These are phyloP conservation scores for Noctua pronuba DNA, from an alignment of 2,888 invertebrate species.

Conservation along the genomic window DNA sequence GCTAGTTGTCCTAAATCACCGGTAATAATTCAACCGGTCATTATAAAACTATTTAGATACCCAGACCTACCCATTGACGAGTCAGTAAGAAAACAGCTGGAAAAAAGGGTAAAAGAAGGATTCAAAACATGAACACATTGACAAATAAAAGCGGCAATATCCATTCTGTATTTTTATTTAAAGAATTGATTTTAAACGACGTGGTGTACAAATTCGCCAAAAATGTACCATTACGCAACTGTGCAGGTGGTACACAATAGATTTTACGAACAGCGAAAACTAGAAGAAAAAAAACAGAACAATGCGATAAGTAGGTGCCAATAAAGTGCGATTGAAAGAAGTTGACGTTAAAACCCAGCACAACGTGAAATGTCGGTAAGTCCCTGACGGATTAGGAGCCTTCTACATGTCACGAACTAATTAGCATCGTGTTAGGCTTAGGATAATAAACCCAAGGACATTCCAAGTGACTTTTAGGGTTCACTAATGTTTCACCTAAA, in stretches of 20 bases:
- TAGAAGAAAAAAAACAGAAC: conserved; percentile 64
- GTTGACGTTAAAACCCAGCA: conserved; percentile 69
- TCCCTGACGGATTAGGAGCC: conserved; percentile 42
- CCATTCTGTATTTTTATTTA: conserved; percentile 39
- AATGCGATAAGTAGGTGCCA: conserved; percentile 77
- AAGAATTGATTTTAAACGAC: not conserved
- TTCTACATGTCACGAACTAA: conserved; percentile 7
- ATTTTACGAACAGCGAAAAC: conserved; percentile 56
- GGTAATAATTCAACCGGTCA: conserved; percentile 80
- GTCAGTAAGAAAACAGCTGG: conserved; percentile 34
- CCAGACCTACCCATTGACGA: conserved; percentile 65
- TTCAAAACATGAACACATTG: conserved; percentile 39
- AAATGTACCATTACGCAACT: conserved; percentile 68
- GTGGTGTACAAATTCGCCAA: not conserved
- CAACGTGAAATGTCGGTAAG: conserved; percentile 71
- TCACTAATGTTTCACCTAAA: too few species aligned
- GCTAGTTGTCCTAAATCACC: conserved; percentile 73
- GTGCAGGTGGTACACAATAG: conserved; percentile 77
- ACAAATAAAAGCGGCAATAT: conserved; percentile 24
- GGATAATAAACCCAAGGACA: not conserved
- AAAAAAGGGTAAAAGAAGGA: conserved; percentile 43
- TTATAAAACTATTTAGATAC: conserved; percentile 82
- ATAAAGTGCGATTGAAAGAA: conserved; percentile 76
- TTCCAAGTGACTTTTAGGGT: not conserved
- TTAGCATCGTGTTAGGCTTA: not conserved